Evolutionary conservation across 2,888 invertebrate species (phyloP), one percentile per base, ranked within the genome.

Genomic region (Dynastes tityus): DNA sequence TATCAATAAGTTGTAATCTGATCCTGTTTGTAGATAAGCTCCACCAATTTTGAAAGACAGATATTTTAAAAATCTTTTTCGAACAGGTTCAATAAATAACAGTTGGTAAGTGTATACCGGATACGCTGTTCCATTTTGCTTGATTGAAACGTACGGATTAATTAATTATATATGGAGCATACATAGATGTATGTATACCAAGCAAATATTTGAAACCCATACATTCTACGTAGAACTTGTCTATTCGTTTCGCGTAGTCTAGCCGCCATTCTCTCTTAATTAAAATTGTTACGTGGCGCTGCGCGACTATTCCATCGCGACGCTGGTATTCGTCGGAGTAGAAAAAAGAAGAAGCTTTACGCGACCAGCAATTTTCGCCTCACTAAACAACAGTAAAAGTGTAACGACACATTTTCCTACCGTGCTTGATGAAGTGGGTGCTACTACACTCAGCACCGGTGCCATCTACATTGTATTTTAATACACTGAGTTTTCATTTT

Each of bases 381-480:
- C 70, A 27, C 32, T 53, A 71, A 58, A 58, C 51, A 58, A 71
- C n/a, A 55, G 58, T 37, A 55, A 71, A 71, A 55, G 58, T 71
- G 58, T 70, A 70, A 70, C 70, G 70, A 37, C 71, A 51, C 37
- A 58, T 71, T 71, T 22, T 71, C 55, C 37, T 37, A n/a, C 71
- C 11, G 9, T 37, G 16, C 71, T 71, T 58, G 40, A 71, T 71
- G 58, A 71, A 58, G 55, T 58, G 55, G 11, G 55, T 29, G 55
- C 58, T 16, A 11, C 58, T 37, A 37, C 55, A 8, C 55, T 58
- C 55, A 58, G 32, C 40, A 9, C 37, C 13, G 29, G 16, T 29
- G 32, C 40, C 71, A 55, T 55, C 37, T 71, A 71, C 71, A 71
- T 71, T 71, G 58, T 58, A 58, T 40, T 58, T 71, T 70, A 70